phyloP scores from a whole-genome alignment of 2,797 vertebrate species.

The Chiloscyllium punctatum region DNA sequence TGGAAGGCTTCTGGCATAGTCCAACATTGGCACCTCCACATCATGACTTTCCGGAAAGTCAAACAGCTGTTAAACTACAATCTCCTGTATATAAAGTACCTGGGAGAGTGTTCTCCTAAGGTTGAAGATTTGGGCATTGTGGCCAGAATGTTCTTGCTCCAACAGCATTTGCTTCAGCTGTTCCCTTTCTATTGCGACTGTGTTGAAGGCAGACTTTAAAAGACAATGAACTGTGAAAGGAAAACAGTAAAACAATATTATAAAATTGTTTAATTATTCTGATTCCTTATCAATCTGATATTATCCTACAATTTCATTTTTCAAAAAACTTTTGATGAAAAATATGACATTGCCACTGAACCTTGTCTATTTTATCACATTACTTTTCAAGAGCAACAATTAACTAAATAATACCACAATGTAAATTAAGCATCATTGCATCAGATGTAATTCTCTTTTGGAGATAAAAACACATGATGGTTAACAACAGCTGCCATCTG shows the following conservation, averaged over 20 bases:
- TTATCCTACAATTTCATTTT: no score
- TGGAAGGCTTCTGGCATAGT: no score
- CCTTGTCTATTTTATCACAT: not conserved
- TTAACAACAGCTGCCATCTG: no score
- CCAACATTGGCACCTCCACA: no score
- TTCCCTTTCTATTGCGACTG: conserved; percentile 97
- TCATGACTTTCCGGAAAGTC: no score
- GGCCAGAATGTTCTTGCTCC: conserved; percentile 82
- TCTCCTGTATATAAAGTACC: conserved; percentile 57
- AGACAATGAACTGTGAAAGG: conserved; percentile 80
- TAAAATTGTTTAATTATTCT: not conserved
- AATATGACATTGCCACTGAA: not conserved
- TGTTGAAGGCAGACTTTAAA: conserved; percentile 97
- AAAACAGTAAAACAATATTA: conserved; percentile 40
- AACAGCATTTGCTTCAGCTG: conserved; percentile 92
- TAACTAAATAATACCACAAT: not conserved
- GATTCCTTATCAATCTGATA: not conserved
- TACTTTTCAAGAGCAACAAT: not conserved
- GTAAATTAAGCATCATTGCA: no score
- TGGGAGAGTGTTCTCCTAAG: conserved; percentile 94
- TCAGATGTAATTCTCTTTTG: no score
- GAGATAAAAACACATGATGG: no score
- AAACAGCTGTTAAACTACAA: not conserved
- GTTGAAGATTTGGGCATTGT: conserved; percentile 75
- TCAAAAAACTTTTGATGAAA: not conserved